A percentile compares a stretch with the other conserved stretches of the same genome.
phyloP scores from a whole-genome alignment of 53 echinoderm and acorn worm genomes.

The Mesocentrotus franciscanus region DNA sequence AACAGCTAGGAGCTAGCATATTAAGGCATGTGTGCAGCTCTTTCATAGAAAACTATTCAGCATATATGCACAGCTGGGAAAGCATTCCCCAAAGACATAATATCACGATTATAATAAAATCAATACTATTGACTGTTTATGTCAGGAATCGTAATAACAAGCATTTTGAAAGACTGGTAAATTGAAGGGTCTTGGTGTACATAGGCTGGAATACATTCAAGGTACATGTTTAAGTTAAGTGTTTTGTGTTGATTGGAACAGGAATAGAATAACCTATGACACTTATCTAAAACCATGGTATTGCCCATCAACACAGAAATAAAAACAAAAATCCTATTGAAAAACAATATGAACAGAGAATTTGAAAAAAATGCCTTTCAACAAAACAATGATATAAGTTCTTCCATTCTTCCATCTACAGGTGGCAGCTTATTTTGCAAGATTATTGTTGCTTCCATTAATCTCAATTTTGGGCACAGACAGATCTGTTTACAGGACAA shows the following conservation, averaged over 20 bases:
- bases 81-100: neutral
- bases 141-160: neutral
- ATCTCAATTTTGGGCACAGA: no score
- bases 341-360: no score
- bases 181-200: neutral
- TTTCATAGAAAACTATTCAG: neutral
- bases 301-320: no score
- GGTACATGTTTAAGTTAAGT: neutral
- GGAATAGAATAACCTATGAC: no score
- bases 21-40: neutral
- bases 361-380: no score
- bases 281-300: no score
- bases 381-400: neutral
- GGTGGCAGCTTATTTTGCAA: no score
- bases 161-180: conserved; percentile 38
- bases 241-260: no score
- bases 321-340: no score
- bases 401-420: neutral
- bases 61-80: neutral
- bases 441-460: no score
- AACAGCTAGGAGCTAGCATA: neutral
- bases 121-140: neutral
- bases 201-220: conserved; percentile 35
- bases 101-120: neutral
- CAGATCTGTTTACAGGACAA: no score